Conservation (phyloP, 1,140 invertebrate genomes). For the Physella acuta region DNA sequence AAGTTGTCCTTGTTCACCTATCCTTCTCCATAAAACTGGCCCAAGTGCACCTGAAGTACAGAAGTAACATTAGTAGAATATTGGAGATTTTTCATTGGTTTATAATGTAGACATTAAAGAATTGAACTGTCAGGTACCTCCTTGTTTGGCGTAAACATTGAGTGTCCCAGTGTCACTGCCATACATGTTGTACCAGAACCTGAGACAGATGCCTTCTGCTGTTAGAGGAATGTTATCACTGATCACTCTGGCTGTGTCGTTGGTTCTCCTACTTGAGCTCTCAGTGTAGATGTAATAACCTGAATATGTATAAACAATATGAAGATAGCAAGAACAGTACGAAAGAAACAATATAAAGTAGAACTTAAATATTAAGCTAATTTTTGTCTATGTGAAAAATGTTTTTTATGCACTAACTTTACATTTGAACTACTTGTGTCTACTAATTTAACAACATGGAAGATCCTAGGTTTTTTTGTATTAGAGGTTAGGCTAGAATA, state of each 20-base stretch:
- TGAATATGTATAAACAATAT: slow-evolving; percentile 13
- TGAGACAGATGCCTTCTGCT: slow-evolving; percentile 35
- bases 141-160: slow-evolving; percentile 36
- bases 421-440: too few species aligned
- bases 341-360: too few species aligned
- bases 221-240: slow-evolving; percentile 26
- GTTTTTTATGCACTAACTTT: too few species aligned
- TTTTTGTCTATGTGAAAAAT: too few species aligned
- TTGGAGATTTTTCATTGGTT: too few species aligned
- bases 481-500: too few species aligned
- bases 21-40: slow-evolving; percentile 33
- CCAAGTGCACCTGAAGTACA: slow-evolving; percentile 7
- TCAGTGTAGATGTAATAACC: slow-evolving; percentile 77
- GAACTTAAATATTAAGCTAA: too few species aligned
- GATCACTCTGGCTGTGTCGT: slow-evolving; percentile 67
- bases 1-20: slow-evolving; percentile 45
- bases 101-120: too few species aligned
- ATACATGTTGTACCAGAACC: slow-evolving; percentile 78
- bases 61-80: too few species aligned
- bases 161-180: slow-evolving; percentile 60
- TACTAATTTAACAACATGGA: too few species aligned
- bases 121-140: slow-evolving; percentile 4
- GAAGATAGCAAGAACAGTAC: too few species aligned
- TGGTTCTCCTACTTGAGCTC: slow-evolving; percentile 65
- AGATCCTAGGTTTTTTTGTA: too few species aligned